These are phyloP conservation scores for Phenacoccus solenopsis DNA, from an alignment of 1,140 invertebrate species.

Conservation along the genomic window DNA sequence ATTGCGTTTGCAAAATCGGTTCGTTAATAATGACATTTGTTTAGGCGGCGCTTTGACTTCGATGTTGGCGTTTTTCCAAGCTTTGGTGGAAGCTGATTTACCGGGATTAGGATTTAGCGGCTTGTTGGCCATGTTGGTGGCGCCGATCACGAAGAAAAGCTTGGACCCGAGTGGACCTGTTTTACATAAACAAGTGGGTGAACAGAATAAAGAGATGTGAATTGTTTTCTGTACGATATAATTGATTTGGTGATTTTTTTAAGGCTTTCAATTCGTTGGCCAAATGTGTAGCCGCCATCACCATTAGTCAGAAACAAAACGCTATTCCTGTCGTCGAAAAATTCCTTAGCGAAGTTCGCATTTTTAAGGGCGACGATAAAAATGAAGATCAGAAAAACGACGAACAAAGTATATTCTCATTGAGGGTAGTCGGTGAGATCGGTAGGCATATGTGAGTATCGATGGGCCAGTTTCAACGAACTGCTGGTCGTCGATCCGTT, in stretches of 20 bases:
- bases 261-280: slow-evolving; percentile 84
- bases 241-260: too few species aligned
- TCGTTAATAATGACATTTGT: slow-evolving; percentile 24
- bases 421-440: slow-evolving; percentile 92
- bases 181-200: slow-evolving; percentile 28
- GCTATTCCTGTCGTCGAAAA: slow-evolving; percentile 69
- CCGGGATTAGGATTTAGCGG: slow-evolving; percentile 67
- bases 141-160: slow-evolving; percentile 38
- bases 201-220: background rate
- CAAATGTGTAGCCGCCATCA: slow-evolving; percentile 87
- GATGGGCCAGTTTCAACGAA: too few species aligned
- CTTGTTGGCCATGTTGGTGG: slow-evolving; percentile 57
- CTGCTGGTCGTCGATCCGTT: too few species aligned
- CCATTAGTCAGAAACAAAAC: slow-evolving; percentile 58
- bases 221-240: too few species aligned
- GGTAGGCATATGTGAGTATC: slow-evolving; percentile 72
- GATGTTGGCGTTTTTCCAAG: slow-evolving; percentile 83
- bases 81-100: slow-evolving; percentile 66
- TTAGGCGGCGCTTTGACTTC: slow-evolving; percentile 71
- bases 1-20: slow-evolving; percentile 20
- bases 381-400: slow-evolving; percentile 52
- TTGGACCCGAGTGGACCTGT: slow-evolving; percentile 18
- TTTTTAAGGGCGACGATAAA: background rate
- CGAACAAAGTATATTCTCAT: slow-evolving; percentile 77
- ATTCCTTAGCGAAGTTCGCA: slow-evolving; percentile 66